A percentile compares a stretch with the other conserved stretches of the same genome.
These are phyloP conservation scores for Azemiops feae DNA, from an alignment of 2,113 vertebrate species.

Conservation along the genomic window DNA sequence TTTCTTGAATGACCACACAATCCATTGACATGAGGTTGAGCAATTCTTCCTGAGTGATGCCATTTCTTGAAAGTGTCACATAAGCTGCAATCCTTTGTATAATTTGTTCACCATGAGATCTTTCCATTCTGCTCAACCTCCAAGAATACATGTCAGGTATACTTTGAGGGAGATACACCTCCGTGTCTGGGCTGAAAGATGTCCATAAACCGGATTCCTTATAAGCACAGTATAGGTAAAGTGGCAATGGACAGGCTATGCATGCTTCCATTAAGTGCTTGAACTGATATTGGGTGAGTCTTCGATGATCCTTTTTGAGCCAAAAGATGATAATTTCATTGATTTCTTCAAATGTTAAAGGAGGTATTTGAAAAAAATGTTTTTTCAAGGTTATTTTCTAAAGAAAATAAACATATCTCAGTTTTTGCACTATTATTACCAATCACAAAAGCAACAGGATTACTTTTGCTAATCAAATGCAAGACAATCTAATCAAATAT, in stretches of 20 bases:
- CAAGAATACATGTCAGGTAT: constrained; percentile 58
- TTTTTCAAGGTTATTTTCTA: constrained; percentile 51
- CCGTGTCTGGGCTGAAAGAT: constrained; percentile 54
- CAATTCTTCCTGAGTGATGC: constrained; percentile 68
- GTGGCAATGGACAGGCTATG: constrained; percentile 62
- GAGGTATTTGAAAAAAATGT: constrained; percentile 54
- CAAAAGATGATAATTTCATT: constrained; percentile 41
- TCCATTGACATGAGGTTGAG: constrained; percentile 64
- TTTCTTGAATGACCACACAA: constrained; percentile 59
- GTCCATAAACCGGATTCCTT: constrained; percentile 62
- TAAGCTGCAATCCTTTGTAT: constrained; percentile 58
- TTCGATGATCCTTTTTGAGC: constrained; percentile 50
- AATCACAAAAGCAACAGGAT: background rate
- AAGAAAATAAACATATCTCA: background rate
- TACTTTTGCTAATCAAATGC: background rate
- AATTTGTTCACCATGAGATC: constrained; percentile 60
- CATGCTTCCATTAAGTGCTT: constrained; percentile 59
- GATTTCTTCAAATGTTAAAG: constrained; percentile 59
- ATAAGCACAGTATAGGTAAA: constrained; percentile 64
- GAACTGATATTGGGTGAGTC: constrained; percentile 59
- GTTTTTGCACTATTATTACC: background rate
- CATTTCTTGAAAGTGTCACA: constrained; percentile 65
- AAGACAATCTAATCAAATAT: background rate
- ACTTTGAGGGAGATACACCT: constrained; percentile 47
- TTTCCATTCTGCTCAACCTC: constrained; percentile 62